Conservation (phyloP, 1,140 invertebrate genomes). For the Pygmarrhopalites habei region DNA sequence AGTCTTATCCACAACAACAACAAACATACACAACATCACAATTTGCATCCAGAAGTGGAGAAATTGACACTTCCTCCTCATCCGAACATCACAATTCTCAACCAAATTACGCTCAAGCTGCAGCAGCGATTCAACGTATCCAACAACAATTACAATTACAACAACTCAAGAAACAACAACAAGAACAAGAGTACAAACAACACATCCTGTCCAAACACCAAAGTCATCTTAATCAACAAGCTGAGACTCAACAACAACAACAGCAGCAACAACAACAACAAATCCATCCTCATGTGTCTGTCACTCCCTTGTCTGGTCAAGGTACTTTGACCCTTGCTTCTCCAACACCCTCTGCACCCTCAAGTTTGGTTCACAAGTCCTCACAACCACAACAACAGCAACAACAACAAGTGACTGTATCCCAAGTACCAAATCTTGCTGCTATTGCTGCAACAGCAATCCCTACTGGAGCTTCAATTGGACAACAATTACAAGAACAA, state of each 20-base stretch:
- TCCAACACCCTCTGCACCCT: not conserved
- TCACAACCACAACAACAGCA: too few species aligned
- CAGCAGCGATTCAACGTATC: not conserved
- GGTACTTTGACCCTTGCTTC: not conserved
- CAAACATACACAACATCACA: not conserved
- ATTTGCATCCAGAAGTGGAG: constrained; percentile 1
- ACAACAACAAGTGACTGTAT: too few species aligned
- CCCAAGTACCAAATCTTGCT: not conserved
- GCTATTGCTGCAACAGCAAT: constrained; percentile 6
- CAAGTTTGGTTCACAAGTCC: not conserved
- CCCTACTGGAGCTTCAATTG: constrained; percentile 1
- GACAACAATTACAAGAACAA: constrained; percentile 6
- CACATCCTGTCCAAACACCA: not conserved
- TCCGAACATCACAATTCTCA: too few species aligned
- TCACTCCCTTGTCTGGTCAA: not conserved
- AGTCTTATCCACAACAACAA: too few species aligned
- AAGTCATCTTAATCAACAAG: not conserved
- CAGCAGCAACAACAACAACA: not conserved
- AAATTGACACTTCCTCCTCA: not conserved
- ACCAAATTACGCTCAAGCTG: too few species aligned
- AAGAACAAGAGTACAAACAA: constrained; percentile 6
- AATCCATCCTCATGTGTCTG: not conserved
- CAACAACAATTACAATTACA: constrained; percentile 1
- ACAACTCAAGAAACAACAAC: not conserved
- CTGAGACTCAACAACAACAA: not conserved